These are phyloP conservation scores for Merops nubicus DNA, from an alignment of 2,113 vertebrate species.

Conservation along the genomic window DNA sequence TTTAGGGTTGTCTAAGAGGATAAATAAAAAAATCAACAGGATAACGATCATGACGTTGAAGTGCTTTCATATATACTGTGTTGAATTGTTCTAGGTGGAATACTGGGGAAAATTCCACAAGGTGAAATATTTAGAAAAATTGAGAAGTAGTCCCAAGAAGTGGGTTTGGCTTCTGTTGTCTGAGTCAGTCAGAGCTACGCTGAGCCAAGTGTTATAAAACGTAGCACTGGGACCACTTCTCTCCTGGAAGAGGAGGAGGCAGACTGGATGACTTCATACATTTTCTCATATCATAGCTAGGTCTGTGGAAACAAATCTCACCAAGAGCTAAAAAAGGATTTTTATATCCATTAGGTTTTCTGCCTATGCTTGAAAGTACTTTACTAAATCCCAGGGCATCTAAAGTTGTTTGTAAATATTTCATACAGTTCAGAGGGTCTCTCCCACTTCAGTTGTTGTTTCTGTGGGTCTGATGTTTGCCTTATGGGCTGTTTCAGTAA, in stretches of 20 bases:
- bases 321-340: neutral
- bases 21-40: neutral
- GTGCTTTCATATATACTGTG: neutral
- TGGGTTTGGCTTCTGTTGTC: neutral
- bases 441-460: slow-evolving; percentile 7
- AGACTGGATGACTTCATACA: neutral
- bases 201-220: neutral
- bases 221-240: neutral
- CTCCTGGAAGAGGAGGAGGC: neutral
- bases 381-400: slow-evolving; percentile 13
- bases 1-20: neutral
- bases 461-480: neutral
- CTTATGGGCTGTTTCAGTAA: slow-evolving; percentile 5
- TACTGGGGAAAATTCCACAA: neutral
- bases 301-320: slow-evolving; percentile 25
- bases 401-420: slow-evolving; percentile 49
- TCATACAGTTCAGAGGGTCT: slow-evolving; percentile 23
- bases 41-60: fast-evolving
- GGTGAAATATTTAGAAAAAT: neutral
- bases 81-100: neutral
- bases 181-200: neutral
- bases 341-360: slow-evolving; percentile 44
- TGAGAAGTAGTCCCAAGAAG: neutral
- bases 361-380: slow-evolving; percentile 15
- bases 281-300: neutral